These are phyloP conservation scores for Crax fasciolata DNA, from an alignment of 2,797 vertebrate species.

Conservation along the genomic window DNA sequence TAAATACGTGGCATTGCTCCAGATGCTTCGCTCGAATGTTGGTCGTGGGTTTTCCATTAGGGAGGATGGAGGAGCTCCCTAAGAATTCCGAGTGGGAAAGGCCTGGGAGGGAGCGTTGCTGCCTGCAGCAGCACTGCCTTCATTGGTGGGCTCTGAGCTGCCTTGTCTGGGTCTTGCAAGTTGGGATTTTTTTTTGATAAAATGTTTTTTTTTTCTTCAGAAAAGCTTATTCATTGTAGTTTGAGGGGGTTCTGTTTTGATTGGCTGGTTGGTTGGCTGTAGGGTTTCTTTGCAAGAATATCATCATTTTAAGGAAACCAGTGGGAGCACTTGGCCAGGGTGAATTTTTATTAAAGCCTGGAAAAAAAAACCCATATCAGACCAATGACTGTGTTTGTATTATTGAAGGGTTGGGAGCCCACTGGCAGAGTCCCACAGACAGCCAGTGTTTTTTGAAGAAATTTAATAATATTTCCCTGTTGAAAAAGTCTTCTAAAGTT, in stretches of 20 bases:
- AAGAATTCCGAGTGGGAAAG: background rate
- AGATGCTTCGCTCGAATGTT: background rate
- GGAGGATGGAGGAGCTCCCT: background rate
- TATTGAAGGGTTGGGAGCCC: background rate
- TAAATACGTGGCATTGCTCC: background rate
- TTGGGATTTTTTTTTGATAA: background rate
- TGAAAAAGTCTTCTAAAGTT: background rate
- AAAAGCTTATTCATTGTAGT: background rate
- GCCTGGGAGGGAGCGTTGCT: background rate
- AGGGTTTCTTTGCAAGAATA: background rate
- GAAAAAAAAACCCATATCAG: background rate
- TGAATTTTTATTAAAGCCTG: background rate
- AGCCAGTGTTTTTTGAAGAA: background rate
- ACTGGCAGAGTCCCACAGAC: background rate
- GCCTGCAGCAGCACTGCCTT: background rate
- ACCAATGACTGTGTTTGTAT: background rate
- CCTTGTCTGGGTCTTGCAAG: background rate
- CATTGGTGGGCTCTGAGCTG: background rate
- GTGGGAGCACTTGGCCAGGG: background rate
- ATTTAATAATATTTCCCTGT: background rate
- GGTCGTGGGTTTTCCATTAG: constrained; percentile 1
- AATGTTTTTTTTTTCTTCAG: background rate
- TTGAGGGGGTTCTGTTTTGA: background rate
- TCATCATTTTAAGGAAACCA: background rate
- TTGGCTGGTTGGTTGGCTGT: background rate